Percentiles rank a stretch among this genome's conserved stretches.
Conservation (phyloP, 2,113 vertebrate genomes). For the Capreolus pygargus region DNA sequence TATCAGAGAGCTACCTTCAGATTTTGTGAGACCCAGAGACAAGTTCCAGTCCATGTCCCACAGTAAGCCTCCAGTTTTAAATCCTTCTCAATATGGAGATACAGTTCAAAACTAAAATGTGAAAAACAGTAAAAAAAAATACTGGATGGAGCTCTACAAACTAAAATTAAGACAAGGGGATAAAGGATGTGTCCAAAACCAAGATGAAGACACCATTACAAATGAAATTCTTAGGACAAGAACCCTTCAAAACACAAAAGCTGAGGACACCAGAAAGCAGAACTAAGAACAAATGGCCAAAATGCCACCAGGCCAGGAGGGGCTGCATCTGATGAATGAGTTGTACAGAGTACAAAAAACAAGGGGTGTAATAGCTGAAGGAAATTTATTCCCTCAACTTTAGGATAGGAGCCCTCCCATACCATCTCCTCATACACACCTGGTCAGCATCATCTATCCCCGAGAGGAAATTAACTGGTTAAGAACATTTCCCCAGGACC, state of each 20-base stretch:
- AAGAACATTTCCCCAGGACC: not conserved
- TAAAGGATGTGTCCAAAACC: not conserved
- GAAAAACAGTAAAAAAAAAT: not conserved
- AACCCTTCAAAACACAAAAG: not conserved
- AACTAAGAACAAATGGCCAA: not conserved
- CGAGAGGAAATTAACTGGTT: not conserved
- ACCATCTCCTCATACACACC: not conserved
- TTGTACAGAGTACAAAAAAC: not conserved
- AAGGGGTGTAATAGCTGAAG: not conserved
- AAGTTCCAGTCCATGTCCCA: not conserved
- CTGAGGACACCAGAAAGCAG: not conserved
- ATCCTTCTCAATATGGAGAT: not conserved
- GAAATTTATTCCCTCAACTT: not conserved
- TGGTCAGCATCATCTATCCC: not conserved
- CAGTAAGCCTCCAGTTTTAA: not conserved
- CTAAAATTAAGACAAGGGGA: not conserved
- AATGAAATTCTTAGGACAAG: not conserved
- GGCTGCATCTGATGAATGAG: not conserved
- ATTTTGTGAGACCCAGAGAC: not conserved
- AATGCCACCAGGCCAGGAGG: not conserved
- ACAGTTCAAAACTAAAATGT: not conserved
- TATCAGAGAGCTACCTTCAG: not conserved
- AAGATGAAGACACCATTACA: not conserved
- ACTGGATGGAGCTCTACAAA: not conserved
- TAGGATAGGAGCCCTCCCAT: not conserved